Conservation (phyloP, 2,113 vertebrate genomes). For the Pseudonaja textilis region DNA sequence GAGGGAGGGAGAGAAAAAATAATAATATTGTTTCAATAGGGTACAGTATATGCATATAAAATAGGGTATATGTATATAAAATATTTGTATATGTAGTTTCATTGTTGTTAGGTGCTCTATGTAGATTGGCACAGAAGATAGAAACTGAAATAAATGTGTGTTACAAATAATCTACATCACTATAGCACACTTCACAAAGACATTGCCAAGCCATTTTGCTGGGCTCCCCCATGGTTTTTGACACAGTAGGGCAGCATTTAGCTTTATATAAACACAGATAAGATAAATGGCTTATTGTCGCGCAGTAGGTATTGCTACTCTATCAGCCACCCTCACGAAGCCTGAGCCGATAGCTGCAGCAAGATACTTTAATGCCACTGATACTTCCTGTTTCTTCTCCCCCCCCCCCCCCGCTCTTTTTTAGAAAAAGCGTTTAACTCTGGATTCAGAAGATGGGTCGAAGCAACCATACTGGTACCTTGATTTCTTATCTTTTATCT, state of each 20-base stretch:
- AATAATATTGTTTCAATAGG: not conserved
- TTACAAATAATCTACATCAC: constrained; percentile 35
- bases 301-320: constrained; percentile 45
- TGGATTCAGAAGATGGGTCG: constrained; percentile 43
- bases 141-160: constrained; percentile 5
- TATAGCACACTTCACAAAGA: constrained; percentile 38
- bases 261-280: constrained; percentile 52
- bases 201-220: constrained; percentile 31
- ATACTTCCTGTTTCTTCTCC: constrained; percentile 36
- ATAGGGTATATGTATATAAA: not conserved
- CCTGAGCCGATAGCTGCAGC: constrained; percentile 41
- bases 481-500: constrained; percentile 40
- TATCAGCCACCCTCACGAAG: constrained; percentile 53
- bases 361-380: constrained; percentile 45
- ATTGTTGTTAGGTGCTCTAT: not conserved
- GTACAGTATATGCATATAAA: not conserved
- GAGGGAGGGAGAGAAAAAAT: not conserved
- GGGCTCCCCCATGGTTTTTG: constrained; percentile 27
- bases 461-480: constrained; percentile 35
- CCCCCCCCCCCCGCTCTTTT: not conserved
- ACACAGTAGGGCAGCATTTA: constrained; percentile 52
- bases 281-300: constrained; percentile 59
- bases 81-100: not conserved
- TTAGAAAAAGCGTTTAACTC: constrained; percentile 44
- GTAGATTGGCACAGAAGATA: not conserved